Base-by-base conservation (phyloP, 2,113 vertebrate genomes). In the Salvelinus fontinalis region DNA sequence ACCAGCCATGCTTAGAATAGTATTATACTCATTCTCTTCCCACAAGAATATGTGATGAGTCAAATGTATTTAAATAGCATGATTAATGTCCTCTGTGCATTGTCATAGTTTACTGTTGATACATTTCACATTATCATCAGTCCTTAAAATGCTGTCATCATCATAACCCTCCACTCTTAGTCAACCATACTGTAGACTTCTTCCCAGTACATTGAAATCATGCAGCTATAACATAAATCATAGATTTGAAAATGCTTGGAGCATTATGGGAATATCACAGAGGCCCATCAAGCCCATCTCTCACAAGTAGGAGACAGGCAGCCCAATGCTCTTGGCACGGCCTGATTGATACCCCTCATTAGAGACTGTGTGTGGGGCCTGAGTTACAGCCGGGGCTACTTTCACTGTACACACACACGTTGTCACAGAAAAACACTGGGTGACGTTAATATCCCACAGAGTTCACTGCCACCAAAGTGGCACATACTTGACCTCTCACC, bases 181-280 rank as follows among this genome's bases (percentile, higher is more conserved):
- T 57, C 54, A 4, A 14, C 54, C 9, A 13, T 20, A 34, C 31
- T 1, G 31, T 34, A 20, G 54, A 57, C 18, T 14, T 20, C 54
- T 57, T 57, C 4, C 34, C 57, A 62, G 34, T 57, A 14, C 14
- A 67, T 18, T 68, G 26, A 75, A 67, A 51, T 31, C 49, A 31
- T 57, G 48, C 26, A 12, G 57, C 11, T n/a, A 75, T 67, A 12
- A 73, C 31, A 18, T 29, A 29, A 48, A 62, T 83, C 75, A 68
- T 62, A 66, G 69, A 80, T 75, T 75, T 51, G 54, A 73, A 73
- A 83, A 70, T 73, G 48, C 78, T 69, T n/a, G 64, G 64, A 75
- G 60, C 27, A 44, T 44, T n/a, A 20, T 71, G 57, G 51, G 70
- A 84, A 70, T 77, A 75, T 78, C 24, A 6, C 68, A 69, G 24